Percentiles rank a stretch among this genome's conserved stretches.
Conservation (phyloP, 2,888 invertebrate genomes). For the Mesorhabditis spiculigera region DNA sequence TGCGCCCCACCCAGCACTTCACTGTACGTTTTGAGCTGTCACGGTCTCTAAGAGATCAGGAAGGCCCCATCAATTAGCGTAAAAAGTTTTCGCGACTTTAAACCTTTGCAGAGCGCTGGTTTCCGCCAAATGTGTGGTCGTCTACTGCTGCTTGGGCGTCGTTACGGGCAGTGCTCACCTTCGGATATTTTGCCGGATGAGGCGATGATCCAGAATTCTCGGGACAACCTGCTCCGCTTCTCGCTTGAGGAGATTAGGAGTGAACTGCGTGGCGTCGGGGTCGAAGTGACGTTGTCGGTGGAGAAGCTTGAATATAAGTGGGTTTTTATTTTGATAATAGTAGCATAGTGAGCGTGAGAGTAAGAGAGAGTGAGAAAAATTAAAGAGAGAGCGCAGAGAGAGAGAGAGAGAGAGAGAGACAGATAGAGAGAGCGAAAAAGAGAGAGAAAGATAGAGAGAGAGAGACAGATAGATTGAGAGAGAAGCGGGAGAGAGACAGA, state of each 20-base stretch:
- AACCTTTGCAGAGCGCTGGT: not conserved
- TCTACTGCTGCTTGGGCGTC: not conserved
- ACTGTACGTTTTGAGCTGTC: constrained; percentile 7
- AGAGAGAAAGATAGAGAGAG: too few species aligned
- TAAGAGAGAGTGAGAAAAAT: too few species aligned
- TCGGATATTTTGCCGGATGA: constrained; percentile 6
- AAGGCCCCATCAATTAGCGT: not conserved
- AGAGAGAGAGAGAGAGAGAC: too few species aligned
- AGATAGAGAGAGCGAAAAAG: too few species aligned
- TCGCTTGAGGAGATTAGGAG: not conserved
- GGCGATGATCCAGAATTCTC: not conserved
- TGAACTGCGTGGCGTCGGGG: not conserved
- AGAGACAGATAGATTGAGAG: too few species aligned
- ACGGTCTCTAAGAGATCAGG: too few species aligned
- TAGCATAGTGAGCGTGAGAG: too few species aligned
- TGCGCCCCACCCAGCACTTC: constrained; percentile 34
- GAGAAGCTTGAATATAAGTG: not conserved
- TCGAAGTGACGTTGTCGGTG: not conserved
- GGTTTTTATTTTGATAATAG: not conserved
- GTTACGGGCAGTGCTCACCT: not conserved
- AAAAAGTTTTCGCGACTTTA: not conserved
- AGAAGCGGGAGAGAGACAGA: too few species aligned
- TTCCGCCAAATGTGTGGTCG: not conserved
- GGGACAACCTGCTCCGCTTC: constrained; percentile 2
- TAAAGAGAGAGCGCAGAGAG: too few species aligned